phyloP scores from a whole-genome alignment of 2,113 vertebrate genomes.

The Syrrhaptes paradoxus region DNA sequence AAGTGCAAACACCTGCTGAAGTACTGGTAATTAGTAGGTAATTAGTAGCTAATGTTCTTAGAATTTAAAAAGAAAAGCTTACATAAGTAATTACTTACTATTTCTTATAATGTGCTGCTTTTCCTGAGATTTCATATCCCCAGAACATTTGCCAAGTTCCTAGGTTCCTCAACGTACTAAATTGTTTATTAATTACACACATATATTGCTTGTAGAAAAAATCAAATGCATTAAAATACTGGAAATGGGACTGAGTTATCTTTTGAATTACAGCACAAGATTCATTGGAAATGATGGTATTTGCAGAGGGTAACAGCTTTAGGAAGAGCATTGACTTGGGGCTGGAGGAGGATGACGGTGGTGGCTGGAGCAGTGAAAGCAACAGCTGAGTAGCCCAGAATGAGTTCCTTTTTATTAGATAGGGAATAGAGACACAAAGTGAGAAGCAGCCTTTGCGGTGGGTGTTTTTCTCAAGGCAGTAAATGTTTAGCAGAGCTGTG shows the following conservation, averaged over 20 bases:
- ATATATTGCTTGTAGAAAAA: constrained; percentile 90
- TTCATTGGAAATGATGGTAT: constrained; percentile 63
- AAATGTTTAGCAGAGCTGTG: neutral
- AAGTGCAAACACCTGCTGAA: constrained; percentile 98
- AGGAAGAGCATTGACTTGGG: constrained; percentile 18
- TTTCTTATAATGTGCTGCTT: constrained; percentile 93
- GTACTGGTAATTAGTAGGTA: constrained; percentile 99
- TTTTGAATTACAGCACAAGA: constrained; percentile 75
- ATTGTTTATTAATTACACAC: constrained; percentile 99
- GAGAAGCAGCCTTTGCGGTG: neutral
- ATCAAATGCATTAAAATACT: constrained; percentile 88
- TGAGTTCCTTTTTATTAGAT: neutral
- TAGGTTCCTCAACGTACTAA: constrained; percentile 95
- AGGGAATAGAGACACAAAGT: neutral
- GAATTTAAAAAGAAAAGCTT: constrained; percentile 97
- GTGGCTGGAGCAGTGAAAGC: neutral
- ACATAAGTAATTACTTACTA: constrained; percentile 97
- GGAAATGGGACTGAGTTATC: constrained; percentile 76
- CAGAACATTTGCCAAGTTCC: constrained; percentile 97
- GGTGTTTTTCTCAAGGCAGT: neutral
- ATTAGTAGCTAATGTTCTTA: constrained; percentile 99
- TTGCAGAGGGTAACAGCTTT: constrained; percentile 50
- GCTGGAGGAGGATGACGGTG: neutral
- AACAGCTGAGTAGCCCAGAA: neutral
- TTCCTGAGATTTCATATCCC: constrained; percentile 97